Conservation (phyloP, 1,140 invertebrate species). For the Drosophila erecta region DNA sequence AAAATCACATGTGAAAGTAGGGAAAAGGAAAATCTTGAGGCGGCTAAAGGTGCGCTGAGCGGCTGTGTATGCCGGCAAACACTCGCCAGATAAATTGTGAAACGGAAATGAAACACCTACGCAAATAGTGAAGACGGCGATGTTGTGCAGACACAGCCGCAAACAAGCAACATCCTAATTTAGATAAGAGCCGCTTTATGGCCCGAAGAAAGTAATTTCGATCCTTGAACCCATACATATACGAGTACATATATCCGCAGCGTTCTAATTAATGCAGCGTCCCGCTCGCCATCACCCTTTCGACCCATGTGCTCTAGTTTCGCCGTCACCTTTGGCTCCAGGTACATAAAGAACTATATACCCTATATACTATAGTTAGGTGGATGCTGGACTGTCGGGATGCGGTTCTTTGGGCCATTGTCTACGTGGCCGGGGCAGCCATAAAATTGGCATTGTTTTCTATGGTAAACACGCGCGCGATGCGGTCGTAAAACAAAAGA, state of each 20-base stretch:
- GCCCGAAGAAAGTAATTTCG: conserved; percentile 62
- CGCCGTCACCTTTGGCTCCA: conserved; percentile 51
- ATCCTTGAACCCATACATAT: conserved; percentile 6
- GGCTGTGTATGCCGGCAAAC: conserved; percentile 27
- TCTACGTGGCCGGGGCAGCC: conserved; percentile 57
- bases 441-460: conserved; percentile 81
- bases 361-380: neutral
- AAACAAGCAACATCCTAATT: conserved; percentile 83
- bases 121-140: conserved; percentile 72
- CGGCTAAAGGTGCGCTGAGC: conserved; percentile 53
- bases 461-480: conserved; percentile 75
- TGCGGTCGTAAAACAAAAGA: conserved; percentile 84
- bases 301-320: conserved; percentile 60
- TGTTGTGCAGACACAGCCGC: conserved; percentile 71
- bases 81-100: conserved; percentile 73
- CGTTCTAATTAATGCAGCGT: conserved; percentile 74
- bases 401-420: conserved; percentile 44
- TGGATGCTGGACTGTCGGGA: conserved; percentile 31
- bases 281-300: conserved; percentile 30
- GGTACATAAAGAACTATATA: conserved; percentile 6
- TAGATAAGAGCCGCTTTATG: conserved; percentile 81
- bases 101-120: conserved; percentile 84
- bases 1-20: conserved; percentile 73
- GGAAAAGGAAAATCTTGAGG: conserved; percentile 42
- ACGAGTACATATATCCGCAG: conserved; percentile 29